Evolutionary conservation across 2,113 vertebrate species (phyloP).

Genomic region (Gasterosteus aculeatus): DNA sequence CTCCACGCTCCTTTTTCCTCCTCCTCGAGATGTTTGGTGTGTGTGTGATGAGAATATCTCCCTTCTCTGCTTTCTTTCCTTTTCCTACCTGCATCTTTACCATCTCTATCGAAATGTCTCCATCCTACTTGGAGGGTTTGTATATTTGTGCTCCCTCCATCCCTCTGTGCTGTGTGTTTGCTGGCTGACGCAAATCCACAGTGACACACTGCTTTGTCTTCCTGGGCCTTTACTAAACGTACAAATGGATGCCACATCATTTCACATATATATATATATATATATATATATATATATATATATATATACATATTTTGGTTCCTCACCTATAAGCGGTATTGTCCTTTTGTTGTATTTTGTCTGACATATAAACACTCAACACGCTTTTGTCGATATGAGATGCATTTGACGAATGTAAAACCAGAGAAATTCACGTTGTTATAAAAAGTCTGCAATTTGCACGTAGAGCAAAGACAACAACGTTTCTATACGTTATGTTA

Average conservation of each 20-base stretch:
- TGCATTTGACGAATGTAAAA: too few species aligned
- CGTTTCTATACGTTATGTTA: too few species aligned
- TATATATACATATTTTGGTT: too few species aligned
- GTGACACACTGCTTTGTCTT: conserved; percentile 67
- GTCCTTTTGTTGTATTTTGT: too few species aligned
- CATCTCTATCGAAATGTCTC: conserved; percentile 10
- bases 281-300: too few species aligned
- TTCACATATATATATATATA: too few species aligned
- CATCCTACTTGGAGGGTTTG: background rate
- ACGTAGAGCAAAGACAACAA: too few species aligned
- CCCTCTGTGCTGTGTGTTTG: conserved; percentile 44
- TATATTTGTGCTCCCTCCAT: conserved; percentile 28
- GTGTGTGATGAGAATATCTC: conserved; percentile 29
- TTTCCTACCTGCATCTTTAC: conserved; percentile 5
- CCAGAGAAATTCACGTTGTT: too few species aligned
- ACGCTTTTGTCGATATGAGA: too few species aligned
- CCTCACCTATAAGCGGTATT: too few species aligned
- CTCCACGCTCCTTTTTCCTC: conserved; percentile 9
- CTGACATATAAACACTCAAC: too few species aligned
- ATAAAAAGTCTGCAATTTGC: too few species aligned
- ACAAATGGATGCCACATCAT: background rate
- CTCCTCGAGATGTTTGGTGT: conserved; percentile 8
- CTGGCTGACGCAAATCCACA: conserved; percentile 60
- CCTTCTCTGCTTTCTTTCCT: conserved; percentile 6
- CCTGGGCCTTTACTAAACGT: conserved; percentile 55